A percentile compares a stretch with the other conserved stretches of the same genome.
Evolutionary conservation across 1,140 invertebrate genomes (phyloP).

Genomic region (Procambarus clarkii): DNA sequence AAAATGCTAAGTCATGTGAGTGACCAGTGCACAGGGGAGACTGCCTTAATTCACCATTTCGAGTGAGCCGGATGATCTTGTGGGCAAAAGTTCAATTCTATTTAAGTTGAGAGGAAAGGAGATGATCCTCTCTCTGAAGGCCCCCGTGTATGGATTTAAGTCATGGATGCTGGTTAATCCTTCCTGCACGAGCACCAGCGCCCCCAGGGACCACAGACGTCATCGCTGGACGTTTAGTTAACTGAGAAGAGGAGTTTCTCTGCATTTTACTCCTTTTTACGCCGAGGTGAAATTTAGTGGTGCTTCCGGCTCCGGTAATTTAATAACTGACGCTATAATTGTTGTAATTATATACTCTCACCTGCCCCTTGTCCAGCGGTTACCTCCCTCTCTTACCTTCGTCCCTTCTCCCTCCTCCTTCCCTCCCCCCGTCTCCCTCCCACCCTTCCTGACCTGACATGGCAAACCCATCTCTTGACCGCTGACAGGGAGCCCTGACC

Average conservation of each 20-base stretch:
- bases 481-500: conserved; percentile 2
- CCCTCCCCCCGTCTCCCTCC: neutral
- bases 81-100: neutral
- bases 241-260: neutral
- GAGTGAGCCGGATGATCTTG: neutral
- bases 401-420: neutral
- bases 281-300: neutral
- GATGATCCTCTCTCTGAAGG: neutral
- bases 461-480: neutral
- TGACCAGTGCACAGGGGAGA: too few relatives aligned
- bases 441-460: neutral
- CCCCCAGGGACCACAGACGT: too few relatives aligned
- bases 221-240: too few relatives aligned
- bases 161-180: neutral
- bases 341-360: neutral
- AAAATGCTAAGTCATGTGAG: too few relatives aligned
- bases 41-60: neutral
- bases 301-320: neutral
- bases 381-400: neutral
- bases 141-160: neutral
- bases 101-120: neutral
- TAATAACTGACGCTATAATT: neutral
- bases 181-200: too few relatives aligned
- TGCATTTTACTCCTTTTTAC: neutral
- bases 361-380: neutral